Conservation (phyloP, 2,797 vertebrate genomes). For the Muscicapa striata region DNA sequence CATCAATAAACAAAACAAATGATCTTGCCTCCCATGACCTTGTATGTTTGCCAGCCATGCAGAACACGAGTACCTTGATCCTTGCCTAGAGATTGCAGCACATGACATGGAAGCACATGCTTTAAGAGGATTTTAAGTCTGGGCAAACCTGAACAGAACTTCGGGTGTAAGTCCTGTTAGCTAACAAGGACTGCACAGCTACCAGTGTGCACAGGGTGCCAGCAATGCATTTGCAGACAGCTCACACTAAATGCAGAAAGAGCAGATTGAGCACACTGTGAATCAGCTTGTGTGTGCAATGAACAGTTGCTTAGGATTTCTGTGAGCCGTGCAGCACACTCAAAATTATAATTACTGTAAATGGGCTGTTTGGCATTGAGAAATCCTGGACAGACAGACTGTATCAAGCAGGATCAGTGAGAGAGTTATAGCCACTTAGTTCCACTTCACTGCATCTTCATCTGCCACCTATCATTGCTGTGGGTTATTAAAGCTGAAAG, state of each 20-base stretch:
- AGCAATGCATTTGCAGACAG: background rate
- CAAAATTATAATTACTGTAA: background rate
- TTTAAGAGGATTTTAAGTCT: background rate
- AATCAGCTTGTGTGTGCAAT: background rate
- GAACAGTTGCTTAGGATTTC: background rate
- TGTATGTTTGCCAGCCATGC: background rate
- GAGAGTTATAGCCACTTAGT: background rate
- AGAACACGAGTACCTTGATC: background rate
- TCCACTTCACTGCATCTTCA: background rate
- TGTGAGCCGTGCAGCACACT: background rate
- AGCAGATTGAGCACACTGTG: background rate
- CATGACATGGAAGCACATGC: background rate
- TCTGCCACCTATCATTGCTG: background rate
- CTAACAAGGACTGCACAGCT: background rate
- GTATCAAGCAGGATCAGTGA: background rate
- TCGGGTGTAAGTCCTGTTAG: rapidly evolving
- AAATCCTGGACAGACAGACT: background rate
- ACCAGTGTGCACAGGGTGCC: background rate
- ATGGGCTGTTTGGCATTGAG: background rate
- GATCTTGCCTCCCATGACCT: background rate
- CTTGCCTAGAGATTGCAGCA: background rate
- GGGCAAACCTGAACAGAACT: background rate
- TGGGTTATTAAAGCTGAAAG: background rate
- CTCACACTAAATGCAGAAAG: background rate
- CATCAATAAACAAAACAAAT: background rate